Evolutionary conservation across 2,797 vertebrate genomes (phyloP), one percentile per base, ranked within the genome.

Genomic region (Sebastes matsubarae): DNA sequence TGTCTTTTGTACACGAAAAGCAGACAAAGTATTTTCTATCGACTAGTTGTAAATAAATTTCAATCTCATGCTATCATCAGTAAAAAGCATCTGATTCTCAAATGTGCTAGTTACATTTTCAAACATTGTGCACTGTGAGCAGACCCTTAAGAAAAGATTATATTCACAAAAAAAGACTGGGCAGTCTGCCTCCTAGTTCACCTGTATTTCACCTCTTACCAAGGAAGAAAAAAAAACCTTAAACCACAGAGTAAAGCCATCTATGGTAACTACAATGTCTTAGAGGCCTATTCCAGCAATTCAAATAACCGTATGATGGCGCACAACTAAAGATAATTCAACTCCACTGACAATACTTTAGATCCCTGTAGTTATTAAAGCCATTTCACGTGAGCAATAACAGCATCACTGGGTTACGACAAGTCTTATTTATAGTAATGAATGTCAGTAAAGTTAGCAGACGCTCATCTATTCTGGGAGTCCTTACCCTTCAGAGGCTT

Each of bases 371-470:
- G 73, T 83, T 75, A 84, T 79, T 66, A 80, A 83, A 83, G 65
- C 59, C 52, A 77, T 83, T 90, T 87, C 74, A 85, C 64, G 5
- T 81, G 59, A 84, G 82, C 86, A 87, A 85, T 80, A 83, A 83
- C 81, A 29, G 52, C 85, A 89, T 93, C 84, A 80, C 80, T 68
- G 83, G 75, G 86, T 87, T 91, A 92, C 76, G 66, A 85, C 78
- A 61, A 66, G 81, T 74, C 72, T 91, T 94, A 95, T 96, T 95
- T 94, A 93, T 96, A 96, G 94, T 71, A 81, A 88, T 88, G 86
- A 92, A 94, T 85, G 85, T 89, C 86, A 88, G 90, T 87, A 88
- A 93, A 93, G 90, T 93, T 91, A 90, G 85, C 86, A 87, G 83
- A 87, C 90, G 78, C 89, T 79, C 25, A 5, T 92, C 91, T 95